Evolutionary conservation across 1,140 invertebrate species (phyloP).

Genomic region (Augochlora pura): DNA sequence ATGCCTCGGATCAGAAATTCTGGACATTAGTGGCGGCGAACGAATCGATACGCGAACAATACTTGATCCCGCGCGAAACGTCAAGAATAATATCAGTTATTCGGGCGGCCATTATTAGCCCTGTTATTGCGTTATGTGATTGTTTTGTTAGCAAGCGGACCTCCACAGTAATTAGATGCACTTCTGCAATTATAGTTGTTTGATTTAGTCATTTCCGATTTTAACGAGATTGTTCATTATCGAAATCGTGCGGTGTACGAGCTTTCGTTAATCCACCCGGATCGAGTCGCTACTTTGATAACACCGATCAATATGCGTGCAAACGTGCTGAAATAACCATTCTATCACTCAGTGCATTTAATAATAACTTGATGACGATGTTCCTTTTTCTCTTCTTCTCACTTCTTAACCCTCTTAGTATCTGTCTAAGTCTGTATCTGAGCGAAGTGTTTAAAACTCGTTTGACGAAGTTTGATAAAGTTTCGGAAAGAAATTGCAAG

Average conservation of each 20-base stretch:
- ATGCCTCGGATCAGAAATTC: neutral
- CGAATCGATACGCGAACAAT: neutral
- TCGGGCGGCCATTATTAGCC: neutral
- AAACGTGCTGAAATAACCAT: too few relatives aligned
- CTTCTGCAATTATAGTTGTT: neutral
- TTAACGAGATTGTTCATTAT: conserved; percentile 6
- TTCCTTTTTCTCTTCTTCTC: too few relatives aligned
- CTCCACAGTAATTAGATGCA: neutral
- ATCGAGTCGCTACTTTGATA: neutral
- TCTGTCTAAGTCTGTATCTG: too few relatives aligned
- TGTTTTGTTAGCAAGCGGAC: neutral
- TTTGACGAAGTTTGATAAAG: too few relatives aligned
- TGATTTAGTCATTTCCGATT: conserved; percentile 13
- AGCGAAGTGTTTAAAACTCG: too few relatives aligned
- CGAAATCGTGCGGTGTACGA: neutral
- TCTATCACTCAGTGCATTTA: too few relatives aligned
- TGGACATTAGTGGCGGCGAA: neutral
- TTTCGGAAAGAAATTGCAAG: too few relatives aligned
- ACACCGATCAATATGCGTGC: neutral
- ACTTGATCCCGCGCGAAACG: too few relatives aligned
- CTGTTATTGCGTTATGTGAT: neutral
- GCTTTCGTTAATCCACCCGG: conserved; percentile 3
- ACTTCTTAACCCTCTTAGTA: too few relatives aligned
- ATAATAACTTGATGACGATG: too few relatives aligned
- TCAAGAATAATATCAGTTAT: neutral